These are phyloP conservation scores for Matsumyia berberina DNA, from an alignment of 2,888 invertebrate species.

Conservation along the genomic window DNA sequence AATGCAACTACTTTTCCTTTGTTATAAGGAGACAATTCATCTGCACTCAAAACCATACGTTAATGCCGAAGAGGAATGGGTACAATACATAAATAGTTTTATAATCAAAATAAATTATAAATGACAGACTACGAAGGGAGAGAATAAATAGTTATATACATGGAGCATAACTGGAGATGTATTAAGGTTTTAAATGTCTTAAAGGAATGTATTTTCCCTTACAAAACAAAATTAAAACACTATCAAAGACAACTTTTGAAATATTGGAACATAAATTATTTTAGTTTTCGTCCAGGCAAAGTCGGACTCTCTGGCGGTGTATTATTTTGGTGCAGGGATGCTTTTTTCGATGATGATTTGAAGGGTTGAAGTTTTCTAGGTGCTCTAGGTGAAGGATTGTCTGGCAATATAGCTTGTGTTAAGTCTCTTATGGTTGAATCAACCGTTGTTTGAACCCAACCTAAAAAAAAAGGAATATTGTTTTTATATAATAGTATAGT, in stretches of 20 bases:
- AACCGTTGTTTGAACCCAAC: constrained; percentile 83
- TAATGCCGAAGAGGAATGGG: constrained; percentile 31
- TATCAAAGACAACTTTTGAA: constrained; percentile 1
- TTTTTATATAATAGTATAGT: background rate
- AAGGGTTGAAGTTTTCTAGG: constrained; percentile 82
- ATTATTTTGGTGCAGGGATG: constrained; percentile 78
- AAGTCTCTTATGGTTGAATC: constrained; percentile 80
- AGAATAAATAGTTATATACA: constrained; percentile 58
- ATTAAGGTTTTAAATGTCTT: constrained; percentile 43
- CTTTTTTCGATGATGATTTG: constrained; percentile 82
- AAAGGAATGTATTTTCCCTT: constrained; percentile 56
- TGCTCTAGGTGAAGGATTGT: constrained; percentile 83
- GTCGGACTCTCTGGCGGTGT: constrained; percentile 83
- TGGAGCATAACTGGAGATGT: constrained; percentile 28
- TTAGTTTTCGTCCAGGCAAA: constrained; percentile 82
- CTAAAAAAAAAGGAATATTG: constrained; percentile 76
- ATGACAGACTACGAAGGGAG: constrained; percentile 1
- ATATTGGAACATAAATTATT: constrained; percentile 78
- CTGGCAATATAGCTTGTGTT: constrained; percentile 79
- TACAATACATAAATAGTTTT: constrained; percentile 27
- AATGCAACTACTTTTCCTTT: constrained; percentile 15
- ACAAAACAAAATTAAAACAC: constrained; percentile 24
- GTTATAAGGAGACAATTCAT: constrained; percentile 11
- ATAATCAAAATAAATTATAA: constrained; percentile 24
- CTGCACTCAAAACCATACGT: constrained; percentile 15